phyloP scores from a whole-genome alignment of 2,113 vertebrate species.

The Cisticola juncidis region DNA sequence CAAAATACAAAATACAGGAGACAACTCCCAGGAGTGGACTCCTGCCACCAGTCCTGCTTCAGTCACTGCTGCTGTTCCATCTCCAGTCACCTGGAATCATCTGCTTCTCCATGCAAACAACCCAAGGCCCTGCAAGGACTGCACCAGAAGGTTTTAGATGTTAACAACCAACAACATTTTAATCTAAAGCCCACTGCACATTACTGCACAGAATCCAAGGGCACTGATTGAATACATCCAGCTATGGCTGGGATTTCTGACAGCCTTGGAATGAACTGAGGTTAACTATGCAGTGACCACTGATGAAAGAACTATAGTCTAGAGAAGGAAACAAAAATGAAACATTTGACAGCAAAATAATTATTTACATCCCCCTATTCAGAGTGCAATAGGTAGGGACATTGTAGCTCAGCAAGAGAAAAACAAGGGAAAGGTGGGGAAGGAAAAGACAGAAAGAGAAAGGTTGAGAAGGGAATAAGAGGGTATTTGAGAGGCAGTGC shows the following conservation, averaged over 20 bases:
- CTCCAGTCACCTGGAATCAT: accelerated
- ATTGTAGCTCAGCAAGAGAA: neutral
- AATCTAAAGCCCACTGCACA: neutral
- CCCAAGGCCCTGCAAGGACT: neutral
- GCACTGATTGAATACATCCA: neutral
- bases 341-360: neutral
- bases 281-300: neutral
- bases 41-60: neutral
- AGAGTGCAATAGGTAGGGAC: neutral
- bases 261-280: neutral
- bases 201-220: neutral
- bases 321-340: neutral
- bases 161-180: conserved; percentile 1
- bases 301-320: neutral
- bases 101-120: neutral
- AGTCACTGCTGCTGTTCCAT: neutral
- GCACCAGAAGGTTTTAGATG: neutral
- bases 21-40: neutral
- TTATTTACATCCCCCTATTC: neutral
- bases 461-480: neutral
- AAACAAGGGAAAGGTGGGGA: neutral
- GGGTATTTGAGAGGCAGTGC: neutral
- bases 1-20: accelerated
- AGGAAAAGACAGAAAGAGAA: neutral
- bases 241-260: neutral